phyloP scores from a whole-genome alignment of 2,888 invertebrate genomes.

The Hypolimnas misippus region DNA sequence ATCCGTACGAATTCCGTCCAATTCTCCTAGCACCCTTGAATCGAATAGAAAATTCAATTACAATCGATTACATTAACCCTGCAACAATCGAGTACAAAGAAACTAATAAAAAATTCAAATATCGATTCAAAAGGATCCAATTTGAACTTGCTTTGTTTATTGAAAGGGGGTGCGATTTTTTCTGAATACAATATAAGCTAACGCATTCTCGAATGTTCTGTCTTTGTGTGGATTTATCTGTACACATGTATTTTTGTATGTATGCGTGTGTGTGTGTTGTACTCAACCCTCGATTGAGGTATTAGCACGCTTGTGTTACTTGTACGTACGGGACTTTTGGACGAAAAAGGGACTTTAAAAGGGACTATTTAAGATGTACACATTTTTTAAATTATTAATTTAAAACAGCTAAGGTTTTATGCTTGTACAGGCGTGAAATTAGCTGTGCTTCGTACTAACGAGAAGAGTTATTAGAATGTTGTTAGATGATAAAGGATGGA shows the following conservation, averaged over 20 bases:
- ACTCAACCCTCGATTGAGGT: constrained; percentile 30
- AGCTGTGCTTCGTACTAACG: too few species aligned
- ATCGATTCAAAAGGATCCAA: constrained; percentile 45
- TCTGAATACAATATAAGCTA: constrained; percentile 15
- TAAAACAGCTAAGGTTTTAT: too few species aligned
- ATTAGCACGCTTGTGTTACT: constrained; percentile 10
- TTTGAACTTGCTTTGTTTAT: constrained; percentile 46
- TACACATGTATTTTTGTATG: constrained; percentile 1
- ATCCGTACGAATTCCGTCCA: constrained; percentile 8
- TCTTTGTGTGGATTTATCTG: neutral
- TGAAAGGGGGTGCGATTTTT: constrained; percentile 42
- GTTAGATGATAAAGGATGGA: too few species aligned
- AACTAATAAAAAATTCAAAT: constrained; percentile 48
- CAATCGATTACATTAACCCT: constrained; percentile 25
- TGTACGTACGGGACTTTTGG: neutral
- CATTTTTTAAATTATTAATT: too few species aligned
- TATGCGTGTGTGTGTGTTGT: constrained; percentile 16
- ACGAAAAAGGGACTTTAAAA: neutral
- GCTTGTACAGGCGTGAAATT: too few species aligned
- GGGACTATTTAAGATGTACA: too few species aligned
- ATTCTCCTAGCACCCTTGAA: constrained; percentile 8
- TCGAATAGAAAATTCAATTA: constrained; percentile 31
- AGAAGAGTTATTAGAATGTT: too few species aligned
- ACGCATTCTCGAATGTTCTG: constrained; percentile 1
- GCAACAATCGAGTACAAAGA: constrained; percentile 25